These are phyloP conservation scores for Anolis sagrei DNA, from an alignment of 2,113 vertebrate genomes.

Conservation along the genomic window DNA sequence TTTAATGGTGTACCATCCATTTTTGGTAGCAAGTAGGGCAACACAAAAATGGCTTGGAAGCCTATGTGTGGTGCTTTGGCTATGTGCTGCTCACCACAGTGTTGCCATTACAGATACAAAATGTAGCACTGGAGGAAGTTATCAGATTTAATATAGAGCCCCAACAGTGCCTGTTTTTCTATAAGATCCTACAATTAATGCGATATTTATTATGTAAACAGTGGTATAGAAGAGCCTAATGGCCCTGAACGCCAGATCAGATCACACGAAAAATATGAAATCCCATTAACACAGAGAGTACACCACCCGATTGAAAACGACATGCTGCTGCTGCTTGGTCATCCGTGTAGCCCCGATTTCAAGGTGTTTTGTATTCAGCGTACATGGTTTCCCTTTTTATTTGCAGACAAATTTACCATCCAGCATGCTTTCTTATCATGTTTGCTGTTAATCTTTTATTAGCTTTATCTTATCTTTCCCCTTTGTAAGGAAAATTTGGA, in stretches of 20 bases:
- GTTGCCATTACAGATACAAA: not conserved
- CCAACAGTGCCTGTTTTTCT: not conserved
- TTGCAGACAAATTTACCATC: conserved; percentile 33
- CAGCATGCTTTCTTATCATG: conserved; percentile 30
- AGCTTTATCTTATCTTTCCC: conserved; percentile 56
- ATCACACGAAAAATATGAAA: not conserved
- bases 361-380: conserved; percentile 40
- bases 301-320: not conserved
- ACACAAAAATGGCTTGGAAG: not conserved
- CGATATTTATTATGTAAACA: not conserved
- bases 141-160: not conserved
- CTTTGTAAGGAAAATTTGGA: conserved; percentile 53
- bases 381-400: conserved; percentile 12
- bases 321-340: not conserved
- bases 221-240: not conserved
- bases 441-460: conserved; percentile 52
- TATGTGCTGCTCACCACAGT: not conserved
- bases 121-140: not conserved
- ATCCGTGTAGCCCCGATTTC: not conserved
- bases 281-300: not conserved
- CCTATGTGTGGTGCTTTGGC: no score
- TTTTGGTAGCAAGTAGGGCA: not conserved
- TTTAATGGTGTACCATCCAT: not conserved
- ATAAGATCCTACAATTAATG: not conserved
- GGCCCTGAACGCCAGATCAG: not conserved